Evolutionary conservation across 1,140 invertebrate species (phyloP).

Genomic region (Drosophila parabipectinata): DNA sequence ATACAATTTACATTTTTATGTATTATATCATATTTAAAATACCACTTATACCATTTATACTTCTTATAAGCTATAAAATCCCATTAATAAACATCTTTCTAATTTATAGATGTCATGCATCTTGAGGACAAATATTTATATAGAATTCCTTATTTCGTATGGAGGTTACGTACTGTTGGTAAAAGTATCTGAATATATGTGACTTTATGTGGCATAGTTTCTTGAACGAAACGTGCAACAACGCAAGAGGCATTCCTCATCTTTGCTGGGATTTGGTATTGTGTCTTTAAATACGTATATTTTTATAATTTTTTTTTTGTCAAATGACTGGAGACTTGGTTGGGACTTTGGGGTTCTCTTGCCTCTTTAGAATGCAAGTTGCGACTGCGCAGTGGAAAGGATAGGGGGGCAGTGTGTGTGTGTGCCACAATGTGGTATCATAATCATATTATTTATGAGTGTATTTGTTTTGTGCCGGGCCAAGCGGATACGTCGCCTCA

Average conservation of each 20-base stretch:
- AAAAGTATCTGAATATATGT: constrained; percentile 9
- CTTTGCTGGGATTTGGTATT: constrained; percentile 7
- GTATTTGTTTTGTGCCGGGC: constrained; percentile 64
- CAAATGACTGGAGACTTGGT: constrained; percentile 45
- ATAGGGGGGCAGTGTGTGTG: constrained; percentile 2
- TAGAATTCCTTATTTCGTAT: background rate
- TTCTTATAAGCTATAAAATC: no score
- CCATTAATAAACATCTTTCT: no score
- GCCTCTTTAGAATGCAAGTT: constrained; percentile 60
- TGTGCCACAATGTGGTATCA: constrained; percentile 54
- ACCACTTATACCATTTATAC: no score
- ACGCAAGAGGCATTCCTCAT: constrained; percentile 42
- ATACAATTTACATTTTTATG: no score
- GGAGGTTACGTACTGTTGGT: background rate
- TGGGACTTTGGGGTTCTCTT: constrained; percentile 18
- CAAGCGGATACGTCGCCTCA: constrained; percentile 19
- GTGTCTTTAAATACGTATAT: background rate
- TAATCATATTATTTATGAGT: constrained; percentile 81
- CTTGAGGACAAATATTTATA: no score
- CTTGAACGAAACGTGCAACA: constrained; percentile 45
- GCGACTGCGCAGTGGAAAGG: constrained; percentile 29
- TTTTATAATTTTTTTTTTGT: constrained; percentile 30
- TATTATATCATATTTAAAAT: no score
- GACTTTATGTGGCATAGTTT: constrained; percentile 49
- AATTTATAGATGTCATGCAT: no score